Percentiles rank a stretch among this genome's conserved stretches.
Conservation (phyloP, 2,888 invertebrate species). For the Synergus itoensis region DNA sequence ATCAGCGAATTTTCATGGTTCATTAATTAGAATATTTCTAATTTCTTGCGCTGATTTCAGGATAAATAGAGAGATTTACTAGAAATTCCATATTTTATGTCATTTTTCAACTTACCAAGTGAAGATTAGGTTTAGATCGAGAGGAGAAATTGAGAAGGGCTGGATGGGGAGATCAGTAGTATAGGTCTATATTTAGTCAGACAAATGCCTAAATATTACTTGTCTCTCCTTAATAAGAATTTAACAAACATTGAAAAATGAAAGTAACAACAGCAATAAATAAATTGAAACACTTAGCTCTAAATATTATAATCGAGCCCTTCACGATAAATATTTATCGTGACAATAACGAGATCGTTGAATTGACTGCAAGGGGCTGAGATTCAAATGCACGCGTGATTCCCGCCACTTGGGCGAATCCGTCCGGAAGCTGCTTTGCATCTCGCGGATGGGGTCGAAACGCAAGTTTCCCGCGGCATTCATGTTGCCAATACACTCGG, state of each 20-base stretch:
- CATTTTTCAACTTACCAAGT: too few relatives aligned
- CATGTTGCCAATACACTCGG: conserved; percentile 60
- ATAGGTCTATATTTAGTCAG: too few relatives aligned
- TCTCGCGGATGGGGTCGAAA: conserved; percentile 37
- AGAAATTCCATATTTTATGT: not conserved
- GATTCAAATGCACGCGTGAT: conserved; percentile 3
- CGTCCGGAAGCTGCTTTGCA: conserved; percentile 35
- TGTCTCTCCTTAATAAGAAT: too few relatives aligned
- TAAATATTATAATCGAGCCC: conserved; percentile 16
- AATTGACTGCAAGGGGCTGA: conserved; percentile 6
- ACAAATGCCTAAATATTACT: too few relatives aligned
- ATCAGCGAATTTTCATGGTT: not conserved
- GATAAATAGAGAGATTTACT: not conserved
- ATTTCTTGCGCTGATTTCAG: not conserved
- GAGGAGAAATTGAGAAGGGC: too few relatives aligned
- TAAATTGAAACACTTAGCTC: too few relatives aligned
- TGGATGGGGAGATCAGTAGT: too few relatives aligned
- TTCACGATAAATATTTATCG: conserved; percentile 46
- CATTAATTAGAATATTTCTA: not conserved
- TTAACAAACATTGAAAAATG: too few relatives aligned
- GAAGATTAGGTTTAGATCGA: too few relatives aligned
- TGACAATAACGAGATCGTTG: not conserved
- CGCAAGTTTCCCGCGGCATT: conserved; percentile 46
- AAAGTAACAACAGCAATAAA: not conserved
- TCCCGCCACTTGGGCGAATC: conserved; percentile 36